Evolutionary conservation across 1,140 invertebrate species (phyloP), one percentile per base, ranked within the genome.

Genomic region (Cydia amplana): DNA sequence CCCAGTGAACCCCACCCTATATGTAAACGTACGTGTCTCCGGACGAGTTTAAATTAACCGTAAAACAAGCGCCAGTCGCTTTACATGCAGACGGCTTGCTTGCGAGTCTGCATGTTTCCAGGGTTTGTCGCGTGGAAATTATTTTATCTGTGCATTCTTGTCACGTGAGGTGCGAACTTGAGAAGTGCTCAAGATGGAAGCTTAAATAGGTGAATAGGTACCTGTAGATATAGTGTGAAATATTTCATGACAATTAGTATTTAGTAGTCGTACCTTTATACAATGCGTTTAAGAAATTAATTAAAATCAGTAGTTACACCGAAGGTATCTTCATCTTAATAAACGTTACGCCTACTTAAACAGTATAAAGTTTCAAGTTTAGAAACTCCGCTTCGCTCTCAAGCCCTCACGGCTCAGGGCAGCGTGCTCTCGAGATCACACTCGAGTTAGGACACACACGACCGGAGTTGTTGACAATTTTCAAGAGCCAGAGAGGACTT

Each of bases 1-100:
- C 32, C 0, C n/a, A 70, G 65, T 70, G 65, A 10, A n/a, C 28
- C 65, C 16, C 14, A 32, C 64, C 25, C 28, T 12, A 4, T 25
- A 32, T 70, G 65, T 70, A 70, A 70, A 40, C 65, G 65, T 70
- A 70, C 65, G 65, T 70, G 65, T 36, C n/a, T 70, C 10, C 20
- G n/a, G 43, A 70, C 28, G 36, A 70, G 28, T 70, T 70, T 70
- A 70, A 70, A 70, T 70, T 70, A 70, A 70, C 65, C 65, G 65
- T 70, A 36, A 70, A 36, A 36, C 65, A 60, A 60, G 55, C 55
- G 6, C 16, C 49, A 51, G 49, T 7, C 49, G 55, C n/a, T 60
- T 60, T 40, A 40, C 65, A 70, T 70, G 65, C 65, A 70, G 65
- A 36, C 65, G 32, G 65, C 65, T 67, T 67, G 60, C 25, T 67